Evolutionary conservation across 2,797 vertebrate genomes (phyloP).

Genomic region (Galagoides demidoff): DNA sequence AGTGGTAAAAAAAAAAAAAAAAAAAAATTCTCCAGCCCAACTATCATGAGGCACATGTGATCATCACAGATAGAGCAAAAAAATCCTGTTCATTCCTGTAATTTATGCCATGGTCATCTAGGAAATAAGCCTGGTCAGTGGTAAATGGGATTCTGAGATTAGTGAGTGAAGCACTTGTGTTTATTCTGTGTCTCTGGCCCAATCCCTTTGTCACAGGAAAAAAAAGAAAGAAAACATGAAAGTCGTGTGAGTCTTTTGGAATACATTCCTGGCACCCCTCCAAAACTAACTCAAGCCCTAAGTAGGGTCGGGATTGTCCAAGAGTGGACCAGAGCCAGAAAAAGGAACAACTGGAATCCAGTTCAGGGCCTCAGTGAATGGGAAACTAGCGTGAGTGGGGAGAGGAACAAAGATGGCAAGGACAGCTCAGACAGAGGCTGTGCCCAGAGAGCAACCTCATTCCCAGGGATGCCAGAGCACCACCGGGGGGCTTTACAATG

Average conservation of each 20-base stretch:
- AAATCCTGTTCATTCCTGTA: background rate
- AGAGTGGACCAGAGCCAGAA: background rate
- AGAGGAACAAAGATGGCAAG: background rate
- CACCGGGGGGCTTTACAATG: background rate
- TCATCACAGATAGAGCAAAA: background rate
- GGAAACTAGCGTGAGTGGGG: background rate
- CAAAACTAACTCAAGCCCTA: constrained; percentile 55
- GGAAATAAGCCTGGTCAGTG: background rate
- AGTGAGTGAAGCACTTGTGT: constrained; percentile 24
- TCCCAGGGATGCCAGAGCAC: background rate
- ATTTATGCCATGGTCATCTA: background rate
- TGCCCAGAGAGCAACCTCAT: background rate
- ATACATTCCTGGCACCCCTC: constrained; percentile 36
- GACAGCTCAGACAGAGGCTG: background rate
- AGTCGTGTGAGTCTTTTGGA: background rate
- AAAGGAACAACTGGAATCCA: background rate
- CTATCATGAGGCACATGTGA: background rate
- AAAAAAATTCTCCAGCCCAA: too few relatives aligned
- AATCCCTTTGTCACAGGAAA: background rate
- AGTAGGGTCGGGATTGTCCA: constrained; percentile 3
- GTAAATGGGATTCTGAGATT: background rate
- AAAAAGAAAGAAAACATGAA: background rate
- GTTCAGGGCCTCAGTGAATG: background rate
- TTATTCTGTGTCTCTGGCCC: constrained; percentile 37
- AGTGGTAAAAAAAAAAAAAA: too few relatives aligned